These are phyloP conservation scores for Deladenus siricidicola DNA, from an alignment of 2,888 invertebrate species.

Conservation along the genomic window DNA sequence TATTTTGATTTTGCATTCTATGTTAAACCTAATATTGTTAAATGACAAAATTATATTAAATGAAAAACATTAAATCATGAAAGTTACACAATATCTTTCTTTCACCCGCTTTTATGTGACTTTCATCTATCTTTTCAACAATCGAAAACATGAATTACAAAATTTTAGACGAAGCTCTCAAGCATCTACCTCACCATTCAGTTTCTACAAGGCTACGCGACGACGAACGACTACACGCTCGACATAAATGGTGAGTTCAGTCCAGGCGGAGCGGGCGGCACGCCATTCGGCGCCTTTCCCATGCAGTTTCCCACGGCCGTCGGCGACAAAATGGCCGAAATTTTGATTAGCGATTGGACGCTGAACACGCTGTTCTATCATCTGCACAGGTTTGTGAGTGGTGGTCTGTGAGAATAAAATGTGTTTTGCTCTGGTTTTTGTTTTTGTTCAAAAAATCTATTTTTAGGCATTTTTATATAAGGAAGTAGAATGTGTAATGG, in stretches of 20 bases:
- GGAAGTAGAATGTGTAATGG: too few species aligned
- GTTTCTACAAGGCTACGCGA: slow-evolving; percentile 43
- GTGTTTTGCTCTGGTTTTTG: too few species aligned
- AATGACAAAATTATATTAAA: too few species aligned
- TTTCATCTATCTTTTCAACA: too few species aligned
- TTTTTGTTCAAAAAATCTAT: too few species aligned
- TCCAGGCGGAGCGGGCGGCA: slow-evolving; percentile 35
- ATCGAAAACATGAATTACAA: not conserved
- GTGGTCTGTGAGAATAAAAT: too few species aligned
- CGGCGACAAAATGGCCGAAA: slow-evolving; percentile 46
- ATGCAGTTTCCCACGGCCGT: slow-evolving; percentile 38
- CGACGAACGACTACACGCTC: slow-evolving; percentile 44
- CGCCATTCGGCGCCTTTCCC: slow-evolving; percentile 49
- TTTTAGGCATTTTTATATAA: too few species aligned
- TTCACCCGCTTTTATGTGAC: too few species aligned
- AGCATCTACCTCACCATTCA: slow-evolving; percentile 42
- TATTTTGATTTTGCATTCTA: too few species aligned
- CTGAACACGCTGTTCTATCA: slow-evolving; percentile 48
- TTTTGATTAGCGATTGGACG: slow-evolving; percentile 45
- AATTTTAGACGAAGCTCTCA: slow-evolving; percentile 36
- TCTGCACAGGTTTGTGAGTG: slow-evolving; percentile 37
- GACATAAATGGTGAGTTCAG: slow-evolving; percentile 49
- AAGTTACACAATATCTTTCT: too few species aligned
- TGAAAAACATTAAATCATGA: too few species aligned
- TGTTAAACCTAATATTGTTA: too few species aligned